Evolutionary conservation across 2,113 vertebrate genomes (phyloP).

Genomic region (Apistogramma diplotaenia): DNA sequence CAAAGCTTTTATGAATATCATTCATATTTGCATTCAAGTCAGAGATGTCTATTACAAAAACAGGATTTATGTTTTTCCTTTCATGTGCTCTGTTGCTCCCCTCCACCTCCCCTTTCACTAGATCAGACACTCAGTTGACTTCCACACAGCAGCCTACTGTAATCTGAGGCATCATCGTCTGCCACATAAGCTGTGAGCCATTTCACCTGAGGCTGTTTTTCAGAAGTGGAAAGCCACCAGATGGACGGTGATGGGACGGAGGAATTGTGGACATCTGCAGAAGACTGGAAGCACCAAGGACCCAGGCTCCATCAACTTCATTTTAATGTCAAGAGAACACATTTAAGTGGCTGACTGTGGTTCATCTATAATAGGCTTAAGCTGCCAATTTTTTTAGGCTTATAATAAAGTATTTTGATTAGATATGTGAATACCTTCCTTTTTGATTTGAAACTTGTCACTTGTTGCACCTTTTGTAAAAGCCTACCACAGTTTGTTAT

Average conservation of each 20-base stretch:
- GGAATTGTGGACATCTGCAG: neutral
- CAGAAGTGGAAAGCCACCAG: conserved; percentile 20
- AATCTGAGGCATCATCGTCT: conserved; percentile 51
- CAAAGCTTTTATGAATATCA: neutral
- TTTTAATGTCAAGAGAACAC: neutral
- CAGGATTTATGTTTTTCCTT: conserved; percentile 3
- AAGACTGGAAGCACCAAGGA: neutral
- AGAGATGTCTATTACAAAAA: conserved; percentile 20
- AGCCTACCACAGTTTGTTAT: neutral
- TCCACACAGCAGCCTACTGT: conserved; percentile 45
- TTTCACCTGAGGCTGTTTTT: conserved; percentile 54
- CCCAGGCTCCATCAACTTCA: neutral
- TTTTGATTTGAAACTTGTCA: too few relatives aligned
- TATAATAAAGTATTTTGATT: too few relatives aligned
- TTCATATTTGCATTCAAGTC: conserved; percentile 15
- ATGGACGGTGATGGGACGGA: conserved; percentile 29
- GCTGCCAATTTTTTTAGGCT: too few relatives aligned
- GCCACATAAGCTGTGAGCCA: conserved; percentile 22
- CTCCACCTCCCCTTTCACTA: neutral
- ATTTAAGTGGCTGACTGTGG: neutral
- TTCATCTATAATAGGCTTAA: too few relatives aligned
- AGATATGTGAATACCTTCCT: too few relatives aligned
- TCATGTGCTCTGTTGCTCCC: neutral
- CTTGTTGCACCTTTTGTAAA: neutral
- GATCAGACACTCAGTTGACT: conserved; percentile 26